Base-by-base conservation (phyloP, 2,797 vertebrate genomes). In the Eulemur albifrons region DNA sequence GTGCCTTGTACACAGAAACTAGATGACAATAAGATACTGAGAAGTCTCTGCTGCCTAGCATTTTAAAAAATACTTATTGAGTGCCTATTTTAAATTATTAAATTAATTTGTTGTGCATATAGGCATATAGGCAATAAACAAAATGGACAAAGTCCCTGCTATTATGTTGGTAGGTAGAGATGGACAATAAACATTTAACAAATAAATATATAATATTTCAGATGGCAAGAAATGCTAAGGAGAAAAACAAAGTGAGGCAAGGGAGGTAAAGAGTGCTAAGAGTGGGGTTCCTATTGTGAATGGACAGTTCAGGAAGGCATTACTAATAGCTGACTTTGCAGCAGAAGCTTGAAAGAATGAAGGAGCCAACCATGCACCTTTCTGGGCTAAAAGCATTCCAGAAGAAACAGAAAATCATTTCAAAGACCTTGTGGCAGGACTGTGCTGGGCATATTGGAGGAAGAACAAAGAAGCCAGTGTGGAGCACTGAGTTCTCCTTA, bases 1-100 rank as follows among this genome's bases (percentile, higher is more conserved):
- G 38, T 72, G 27, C 20, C 23, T 85, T 59, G 59, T 84, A 95
- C 10, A 80, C n/a, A 54, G 35, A 69, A 77, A 70, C 38, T 77
- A 48, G 25, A 80, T 45, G 45, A 59, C 30, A 89, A 30, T 73
- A 75, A 45, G 81, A 35, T 30, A 76, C 38, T n/a, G 40, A 73
- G 43, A 87, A 87, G 10, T 82, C 92, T 93, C 48, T 88, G 54
- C 25, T 86, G 50, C 30, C 7, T 61, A 52, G 15, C 32, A 23
- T 76, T 93, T 93, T n/a, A 77, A 85, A 93, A 93, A 32, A 11
- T 35, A 87, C 81, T 84, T 90, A 85, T 88, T 61, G 48, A 83
- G 30, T 3, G 82, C 76, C 35, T 88, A 87, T 90, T 84, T 77
- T 67, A 48, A 93, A 38, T 85, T 81, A 90, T 61, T 77, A 91